Percentiles rank a stretch among this genome's conserved stretches.
These are phyloP conservation scores for Aporophyla lueneburgensis DNA, from an alignment of 2,888 invertebrate genomes.

Conservation along the genomic window DNA sequence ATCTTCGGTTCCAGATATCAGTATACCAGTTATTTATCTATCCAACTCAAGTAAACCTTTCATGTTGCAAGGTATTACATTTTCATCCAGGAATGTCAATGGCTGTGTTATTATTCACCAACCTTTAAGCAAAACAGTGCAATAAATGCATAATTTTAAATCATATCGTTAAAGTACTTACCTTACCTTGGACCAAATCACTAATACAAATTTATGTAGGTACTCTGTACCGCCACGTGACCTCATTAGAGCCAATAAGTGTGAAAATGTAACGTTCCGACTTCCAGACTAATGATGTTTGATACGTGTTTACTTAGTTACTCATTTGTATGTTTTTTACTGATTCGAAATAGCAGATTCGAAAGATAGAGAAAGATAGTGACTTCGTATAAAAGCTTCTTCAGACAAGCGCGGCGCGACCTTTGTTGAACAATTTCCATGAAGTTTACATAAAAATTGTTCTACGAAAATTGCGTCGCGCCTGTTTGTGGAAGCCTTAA, in stretches of 20 bases:
- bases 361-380: conserved; percentile 25
- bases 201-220: conserved; percentile 46
- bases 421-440: too few relatives aligned
- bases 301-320: conserved; percentile 34
- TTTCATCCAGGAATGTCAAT: too few relatives aligned
- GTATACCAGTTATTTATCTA: too few relatives aligned
- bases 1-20: too few relatives aligned
- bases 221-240: conserved; percentile 24
- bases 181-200: conserved; percentile 53
- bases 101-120: too few relatives aligned
- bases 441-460: too few relatives aligned
- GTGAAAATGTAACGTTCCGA: conserved; percentile 43
- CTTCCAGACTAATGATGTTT: conserved; percentile 40
- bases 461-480: too few relatives aligned
- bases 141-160: conserved; percentile 18
- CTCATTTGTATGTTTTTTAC: conserved; percentile 24
- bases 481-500: too few relatives aligned
- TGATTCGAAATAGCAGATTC: conserved; percentile 1
- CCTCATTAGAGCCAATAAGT: conserved; percentile 54
- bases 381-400: too few relatives aligned
- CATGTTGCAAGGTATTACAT: too few relatives aligned
- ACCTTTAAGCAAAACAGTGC: neutral
- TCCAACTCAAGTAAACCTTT: too few relatives aligned
- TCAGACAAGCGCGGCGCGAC: too few relatives aligned
- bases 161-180: conserved; percentile 10